Evolutionary conservation across 92 coral and sea anemone species (phyloP), one percentile per base, ranked within the genome.

Genomic region (Blastomussa wellsi): DNA sequence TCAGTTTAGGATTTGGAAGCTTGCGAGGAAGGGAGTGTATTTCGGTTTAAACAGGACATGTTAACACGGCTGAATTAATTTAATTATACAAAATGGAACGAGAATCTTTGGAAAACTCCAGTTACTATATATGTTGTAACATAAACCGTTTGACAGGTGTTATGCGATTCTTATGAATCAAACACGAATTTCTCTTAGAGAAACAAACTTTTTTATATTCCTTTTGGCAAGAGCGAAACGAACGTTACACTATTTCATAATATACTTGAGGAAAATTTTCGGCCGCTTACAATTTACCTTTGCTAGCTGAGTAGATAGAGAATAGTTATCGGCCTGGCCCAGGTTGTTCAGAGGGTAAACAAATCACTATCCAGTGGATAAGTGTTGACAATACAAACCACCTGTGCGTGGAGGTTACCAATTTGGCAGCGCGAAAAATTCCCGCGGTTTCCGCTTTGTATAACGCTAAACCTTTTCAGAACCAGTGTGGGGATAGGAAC

Each of bases 171-270:
- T 64, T 17, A 67, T 59, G 85, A 71, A 81, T 81, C 85, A 70
- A 68, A 51, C 85, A 35, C 39, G 47, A 24, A 81, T 51, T 81
- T 81, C 85, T 81, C 85, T 32, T 47, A 69, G 85, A 81, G 85
- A 81, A 81, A 81, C 31, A 52, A 32, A 0, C 7, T 81, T 42
- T 66, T 28, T 67, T 0, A 44, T 44, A 15, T 66, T 35, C 24
- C 66, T 68, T 33, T 47, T 24, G 19, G 48, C 76, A 68, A 77
- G 49, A 32, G 32, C 41, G 17, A 68, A 33, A 24, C 29, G 29
- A 9, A 62, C 68, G 33, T 62, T n/a, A 10, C 31, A 28, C 33
- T 62, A 62, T 62, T 26, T 62, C 32, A 62, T 22, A 62, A 26
- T 62, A 28, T 62, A 62, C 68, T n/a, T 62, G 28, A 12, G 53